A percentile compares a stretch with the other conserved stretches of the same genome.
These are phyloP conservation scores for Nothoprocta pentlandii DNA, from an alignment of 2,113 vertebrate genomes.

Conservation along the genomic window DNA sequence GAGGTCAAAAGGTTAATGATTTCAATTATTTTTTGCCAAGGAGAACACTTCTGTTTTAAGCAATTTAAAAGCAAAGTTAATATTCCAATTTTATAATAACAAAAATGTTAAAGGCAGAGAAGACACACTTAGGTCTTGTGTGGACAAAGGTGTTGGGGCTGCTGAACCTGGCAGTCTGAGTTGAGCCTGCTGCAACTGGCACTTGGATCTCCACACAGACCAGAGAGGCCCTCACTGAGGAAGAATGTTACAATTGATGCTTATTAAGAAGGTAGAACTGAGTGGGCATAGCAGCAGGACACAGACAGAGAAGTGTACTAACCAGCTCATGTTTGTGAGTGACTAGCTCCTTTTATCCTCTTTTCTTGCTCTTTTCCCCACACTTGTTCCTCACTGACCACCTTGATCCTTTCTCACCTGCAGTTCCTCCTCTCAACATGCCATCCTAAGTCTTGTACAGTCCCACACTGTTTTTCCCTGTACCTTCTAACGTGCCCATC, in stretches of 20 bases:
- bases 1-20: not conserved
- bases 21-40: not conserved
- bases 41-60: not conserved
- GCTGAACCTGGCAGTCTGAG: not conserved
- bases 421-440: not conserved
- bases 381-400: not conserved
- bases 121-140: not conserved
- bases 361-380: not conserved
- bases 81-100: not conserved
- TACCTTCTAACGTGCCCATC: not conserved
- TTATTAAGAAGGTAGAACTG: not conserved
- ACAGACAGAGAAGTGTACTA: not conserved
- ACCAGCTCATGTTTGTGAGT: not conserved
- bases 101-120: not conserved
- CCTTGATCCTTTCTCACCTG: not conserved
- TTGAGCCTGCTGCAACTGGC: not conserved
- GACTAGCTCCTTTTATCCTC: not conserved
- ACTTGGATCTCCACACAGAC: accelerated
- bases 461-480: not conserved
- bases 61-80: not conserved
- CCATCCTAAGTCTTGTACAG: not conserved
- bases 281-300: not conserved
- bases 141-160: not conserved
- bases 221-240: not conserved
- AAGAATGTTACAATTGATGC: not conserved